Evolutionary conservation across 2,888 invertebrate species (phyloP).

Genomic region (Sinhomidia bicolor): DNA sequence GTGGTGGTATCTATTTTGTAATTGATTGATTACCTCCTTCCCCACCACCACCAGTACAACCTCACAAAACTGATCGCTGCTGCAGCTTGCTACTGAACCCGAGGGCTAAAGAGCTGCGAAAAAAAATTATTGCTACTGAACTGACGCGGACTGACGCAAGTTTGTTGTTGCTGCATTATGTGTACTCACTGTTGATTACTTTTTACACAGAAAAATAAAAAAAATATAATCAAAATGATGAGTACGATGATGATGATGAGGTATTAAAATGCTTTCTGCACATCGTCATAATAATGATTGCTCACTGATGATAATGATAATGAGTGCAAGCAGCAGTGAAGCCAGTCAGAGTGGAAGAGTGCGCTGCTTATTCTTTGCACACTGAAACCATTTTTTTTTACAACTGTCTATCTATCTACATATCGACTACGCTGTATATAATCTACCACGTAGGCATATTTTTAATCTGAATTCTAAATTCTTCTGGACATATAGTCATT

Average conservation of each 20-base stretch:
- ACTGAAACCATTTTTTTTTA: not conserved
- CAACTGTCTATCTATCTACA: too few species aligned
- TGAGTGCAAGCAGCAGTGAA: conserved; percentile 6
- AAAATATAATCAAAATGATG: conserved; percentile 31
- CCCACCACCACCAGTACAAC: conserved; percentile 34
- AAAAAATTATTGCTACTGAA: not conserved
- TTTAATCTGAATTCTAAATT: conserved; percentile 8
- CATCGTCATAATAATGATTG: conserved; percentile 39
- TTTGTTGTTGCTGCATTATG: not conserved
- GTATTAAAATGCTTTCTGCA: conserved; percentile 62
- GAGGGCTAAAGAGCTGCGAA: conserved; percentile 5
- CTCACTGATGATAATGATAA: conserved; percentile 50
- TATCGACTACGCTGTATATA: too few species aligned
- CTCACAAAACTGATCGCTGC: not conserved
- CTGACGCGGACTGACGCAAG: not conserved
- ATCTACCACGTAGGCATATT: not conserved
- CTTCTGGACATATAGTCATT: conserved; percentile 3
- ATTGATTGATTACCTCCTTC: conserved; percentile 72
- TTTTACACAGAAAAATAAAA: not conserved
- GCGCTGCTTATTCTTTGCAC: not conserved
- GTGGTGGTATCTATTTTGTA: conserved; percentile 50
- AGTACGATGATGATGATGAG: conserved; percentile 54
- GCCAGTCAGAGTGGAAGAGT: not conserved
- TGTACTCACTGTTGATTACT: conserved; percentile 42
- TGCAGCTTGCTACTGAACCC: not conserved